These are phyloP conservation scores for Campylomormyrus tamandua DNA, from an alignment of 2,113 vertebrate genomes.

Conservation along the genomic window DNA sequence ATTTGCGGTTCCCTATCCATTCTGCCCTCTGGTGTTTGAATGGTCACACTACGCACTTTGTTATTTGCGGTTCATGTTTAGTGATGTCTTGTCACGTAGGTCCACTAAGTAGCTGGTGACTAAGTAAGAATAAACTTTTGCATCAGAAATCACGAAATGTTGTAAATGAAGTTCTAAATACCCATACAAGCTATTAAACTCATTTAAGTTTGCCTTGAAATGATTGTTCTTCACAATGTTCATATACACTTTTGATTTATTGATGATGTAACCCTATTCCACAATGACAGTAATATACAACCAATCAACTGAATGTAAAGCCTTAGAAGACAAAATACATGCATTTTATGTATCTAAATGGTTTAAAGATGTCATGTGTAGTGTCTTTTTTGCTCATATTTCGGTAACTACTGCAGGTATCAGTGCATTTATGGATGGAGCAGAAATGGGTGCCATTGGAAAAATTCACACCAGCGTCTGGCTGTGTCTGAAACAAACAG, in stretches of 20 bases:
- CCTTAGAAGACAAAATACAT: neutral
- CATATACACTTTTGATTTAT: conserved; percentile 1
- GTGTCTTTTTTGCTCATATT: neutral
- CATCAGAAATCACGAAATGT: neutral
- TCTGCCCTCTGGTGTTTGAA: conserved; percentile 16
- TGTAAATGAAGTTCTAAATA: neutral
- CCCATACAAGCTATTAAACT: neutral
- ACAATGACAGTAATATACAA: neutral
- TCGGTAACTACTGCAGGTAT: neutral
- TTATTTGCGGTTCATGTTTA: neutral
- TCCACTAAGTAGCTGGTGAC: neutral
- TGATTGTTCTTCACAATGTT: neutral
- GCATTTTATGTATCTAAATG: neutral
- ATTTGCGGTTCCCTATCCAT: neutral
- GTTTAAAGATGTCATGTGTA: neutral
- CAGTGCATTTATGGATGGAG: neutral
- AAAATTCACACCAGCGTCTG: neutral
- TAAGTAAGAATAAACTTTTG: neutral
- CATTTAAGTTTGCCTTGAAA: neutral
- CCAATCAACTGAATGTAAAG: neutral
- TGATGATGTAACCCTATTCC: neutral
- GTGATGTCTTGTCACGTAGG: neutral
- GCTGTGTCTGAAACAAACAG: conserved; percentile 17
- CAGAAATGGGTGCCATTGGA: neutral
- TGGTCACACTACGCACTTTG: neutral